Percentiles rank a stretch among this genome's conserved stretches.
Evolutionary conservation across 2,888 invertebrate genomes (phyloP).

Genomic region (Petrolisthes manimaculis): DNA sequence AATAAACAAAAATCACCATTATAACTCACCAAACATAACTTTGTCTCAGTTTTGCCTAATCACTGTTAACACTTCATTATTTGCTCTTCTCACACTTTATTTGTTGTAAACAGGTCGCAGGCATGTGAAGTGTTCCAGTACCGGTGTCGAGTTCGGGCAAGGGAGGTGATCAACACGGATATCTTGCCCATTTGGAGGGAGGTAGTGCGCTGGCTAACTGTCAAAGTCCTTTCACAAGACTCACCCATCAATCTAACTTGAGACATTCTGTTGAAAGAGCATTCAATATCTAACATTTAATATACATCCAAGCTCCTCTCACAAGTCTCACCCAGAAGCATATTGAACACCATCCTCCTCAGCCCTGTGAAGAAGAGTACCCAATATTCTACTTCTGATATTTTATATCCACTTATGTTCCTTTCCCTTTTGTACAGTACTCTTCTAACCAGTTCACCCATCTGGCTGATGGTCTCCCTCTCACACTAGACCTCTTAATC

Average conservation of each 20-base stretch:
- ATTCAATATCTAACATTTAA: no score
- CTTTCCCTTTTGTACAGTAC: no score
- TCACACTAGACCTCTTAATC: no score
- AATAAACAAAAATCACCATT: neutral
- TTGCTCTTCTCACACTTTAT: neutral
- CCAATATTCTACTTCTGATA: no score
- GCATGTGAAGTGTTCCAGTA: conserved; percentile 68
- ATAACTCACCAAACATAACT: conserved; percentile 2
- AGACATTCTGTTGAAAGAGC: no score
- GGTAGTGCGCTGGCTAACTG: conserved; percentile 68
- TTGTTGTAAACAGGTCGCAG: conserved; percentile 31
- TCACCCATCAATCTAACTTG: neutral
- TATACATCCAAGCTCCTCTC: no score
- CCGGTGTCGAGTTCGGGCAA: conserved; percentile 67
- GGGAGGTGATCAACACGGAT: conserved; percentile 68
- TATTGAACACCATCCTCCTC: no score
- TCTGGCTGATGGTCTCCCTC: no score
- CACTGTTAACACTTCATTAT: neutral
- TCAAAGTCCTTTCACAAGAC: conserved; percentile 67
- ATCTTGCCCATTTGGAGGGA: conserved; percentile 68
- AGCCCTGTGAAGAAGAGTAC: no score
- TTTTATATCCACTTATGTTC: no score
- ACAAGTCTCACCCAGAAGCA: no score
- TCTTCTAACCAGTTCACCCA: no score
- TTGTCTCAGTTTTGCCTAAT: neutral